Evolutionary conservation across 2,888 invertebrate species (phyloP).

Genomic region (Rotaria magnacalcarata): DNA sequence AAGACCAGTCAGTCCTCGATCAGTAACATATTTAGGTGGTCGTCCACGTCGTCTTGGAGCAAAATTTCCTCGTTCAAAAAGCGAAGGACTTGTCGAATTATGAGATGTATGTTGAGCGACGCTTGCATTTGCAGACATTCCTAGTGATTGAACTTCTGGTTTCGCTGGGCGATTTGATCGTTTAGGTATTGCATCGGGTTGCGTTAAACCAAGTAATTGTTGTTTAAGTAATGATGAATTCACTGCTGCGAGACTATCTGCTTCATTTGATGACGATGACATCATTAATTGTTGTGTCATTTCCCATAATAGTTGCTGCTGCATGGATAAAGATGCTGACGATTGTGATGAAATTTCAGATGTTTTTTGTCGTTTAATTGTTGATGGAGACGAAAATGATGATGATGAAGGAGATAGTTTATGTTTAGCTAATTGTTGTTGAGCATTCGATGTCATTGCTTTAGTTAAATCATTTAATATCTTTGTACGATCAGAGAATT

Average conservation of each 20-base stretch:
- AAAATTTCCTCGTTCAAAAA: conserved; percentile 20
- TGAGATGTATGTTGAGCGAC: neutral
- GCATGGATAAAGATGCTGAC: neutral
- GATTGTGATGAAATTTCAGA: neutral
- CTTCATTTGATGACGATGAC: neutral
- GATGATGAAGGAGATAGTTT: neutral
- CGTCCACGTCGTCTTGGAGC: conserved; percentile 23
- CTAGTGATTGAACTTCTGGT: neutral
- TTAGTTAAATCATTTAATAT: neutral
- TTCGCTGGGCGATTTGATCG: neutral
- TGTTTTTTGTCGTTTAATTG: conserved; percentile 7
- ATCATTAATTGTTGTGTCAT: conserved; percentile 13
- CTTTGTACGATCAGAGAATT: neutral
- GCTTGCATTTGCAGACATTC: neutral
- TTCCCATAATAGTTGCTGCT: neutral
- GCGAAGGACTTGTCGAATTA: neutral
- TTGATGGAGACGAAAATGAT: neutral
- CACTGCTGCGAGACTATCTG: neutral
- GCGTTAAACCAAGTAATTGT: neutral
- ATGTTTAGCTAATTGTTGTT: conserved; percentile 14
- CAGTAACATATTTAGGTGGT: conserved; percentile 28
- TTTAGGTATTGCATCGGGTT: neutral
- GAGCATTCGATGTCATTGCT: neutral
- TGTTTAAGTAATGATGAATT: neutral
- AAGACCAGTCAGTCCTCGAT: neutral